Evolutionary conservation across 64 coral and sea anemone species (phyloP), one percentile per base, ranked within the genome.

Genomic region (Montipora sp.): DNA sequence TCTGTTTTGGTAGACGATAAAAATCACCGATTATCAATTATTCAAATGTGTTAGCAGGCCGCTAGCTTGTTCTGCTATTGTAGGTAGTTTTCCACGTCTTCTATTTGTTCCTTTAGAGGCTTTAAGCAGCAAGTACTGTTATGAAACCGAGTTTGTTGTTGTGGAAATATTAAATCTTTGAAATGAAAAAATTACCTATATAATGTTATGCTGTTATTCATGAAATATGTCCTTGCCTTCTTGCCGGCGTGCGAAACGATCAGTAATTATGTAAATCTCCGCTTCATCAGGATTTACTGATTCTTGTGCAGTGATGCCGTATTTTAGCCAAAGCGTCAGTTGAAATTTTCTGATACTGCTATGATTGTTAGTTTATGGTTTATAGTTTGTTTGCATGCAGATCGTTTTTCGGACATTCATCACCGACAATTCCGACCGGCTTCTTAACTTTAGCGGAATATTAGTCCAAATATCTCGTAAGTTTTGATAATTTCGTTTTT

Each of bases 11-110:
- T 85, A 85, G 66, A 85, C 82, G 82, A 85, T 85, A 71, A 72
- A 83, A 85, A 85, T 85, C 82, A 85, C 82, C 65, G 82, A 85
- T 85, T 85, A 85, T 85, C 82, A 85, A 85, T 85, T 85, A 85
- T 85, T 85, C 65, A 85, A 59, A 24, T 85, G 82, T 85, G 20
- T 67, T 85, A 44, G 82, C 82, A 85, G 82, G 82, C 82, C 82
- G 82, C 82, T 85, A 85, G 82, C 82, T 71, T 85, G 82, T 85
- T 71, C 82, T 85, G 44, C 63, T 50, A 85, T 85, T 85, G 82
- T 85, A 71, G 82, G 61, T 85, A 51, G 82, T 63, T 48, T 85
- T 85, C 82, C 82, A 85, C 82, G 82, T 85, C 71, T 71, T 6
- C 47, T 85, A 51, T 85, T 85, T 85, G 82, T 72, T 19, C 82